These are phyloP conservation scores for Numida meleagris DNA, from an alignment of 2,113 vertebrate species.

Conservation along the genomic window DNA sequence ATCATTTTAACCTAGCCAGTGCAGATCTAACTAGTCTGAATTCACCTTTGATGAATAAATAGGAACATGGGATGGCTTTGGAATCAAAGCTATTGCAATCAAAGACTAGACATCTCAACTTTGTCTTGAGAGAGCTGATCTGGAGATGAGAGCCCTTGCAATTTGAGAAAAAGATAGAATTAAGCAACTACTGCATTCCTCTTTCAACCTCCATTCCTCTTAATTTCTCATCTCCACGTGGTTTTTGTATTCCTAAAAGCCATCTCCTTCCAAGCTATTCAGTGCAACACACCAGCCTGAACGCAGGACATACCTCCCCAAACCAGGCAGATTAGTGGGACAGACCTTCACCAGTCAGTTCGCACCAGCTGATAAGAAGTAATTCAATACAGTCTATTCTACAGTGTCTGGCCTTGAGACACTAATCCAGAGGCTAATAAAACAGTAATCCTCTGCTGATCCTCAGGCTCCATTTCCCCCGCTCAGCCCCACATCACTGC, in stretches of 20 bases:
- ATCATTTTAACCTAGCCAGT: constrained; percentile 14
- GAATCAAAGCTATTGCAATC: constrained; percentile 11
- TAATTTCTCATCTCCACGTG: neutral
- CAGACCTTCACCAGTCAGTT: neutral
- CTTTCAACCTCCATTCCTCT: neutral
- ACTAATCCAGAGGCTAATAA: constrained; percentile 56
- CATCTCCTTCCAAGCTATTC: neutral
- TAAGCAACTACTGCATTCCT: neutral
- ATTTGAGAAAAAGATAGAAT: constrained; percentile 25
- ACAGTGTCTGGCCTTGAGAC: neutral
- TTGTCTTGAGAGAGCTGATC: constrained; percentile 6
- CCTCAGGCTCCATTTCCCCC: neutral
- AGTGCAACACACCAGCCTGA: neutral
- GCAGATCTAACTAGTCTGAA: neutral
- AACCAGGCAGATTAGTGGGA: neutral
- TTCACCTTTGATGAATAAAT: constrained; percentile 56
- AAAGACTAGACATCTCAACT: constrained; percentile 42
- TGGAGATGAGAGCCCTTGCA: constrained; percentile 19
- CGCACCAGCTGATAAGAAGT: constrained; percentile 13
- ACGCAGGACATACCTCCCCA: neutral
- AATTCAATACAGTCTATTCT: constrained; percentile 18
- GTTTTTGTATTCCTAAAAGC: neutral
- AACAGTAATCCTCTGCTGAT: constrained; percentile 39
- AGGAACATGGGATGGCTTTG: constrained; percentile 3
- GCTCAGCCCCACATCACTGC: neutral